Conservation (phyloP, 2,888 invertebrate genomes). For the Lasius platythorax region DNA sequence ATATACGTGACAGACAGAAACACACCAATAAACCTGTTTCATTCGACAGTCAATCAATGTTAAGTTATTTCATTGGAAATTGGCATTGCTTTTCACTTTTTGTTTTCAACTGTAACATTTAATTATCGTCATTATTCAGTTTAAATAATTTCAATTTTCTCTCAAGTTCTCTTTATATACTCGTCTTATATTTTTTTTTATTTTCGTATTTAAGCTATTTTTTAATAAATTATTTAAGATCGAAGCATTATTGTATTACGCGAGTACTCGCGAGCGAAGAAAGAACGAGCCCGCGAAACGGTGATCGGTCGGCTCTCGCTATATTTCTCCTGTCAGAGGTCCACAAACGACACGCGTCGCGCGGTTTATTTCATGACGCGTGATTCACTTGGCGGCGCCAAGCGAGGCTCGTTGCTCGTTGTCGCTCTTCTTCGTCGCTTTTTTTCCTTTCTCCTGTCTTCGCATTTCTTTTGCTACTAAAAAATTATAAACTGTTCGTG, state of each 20-base stretch:
- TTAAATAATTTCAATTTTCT: background rate
- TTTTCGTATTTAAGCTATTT: background rate
- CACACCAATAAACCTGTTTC: conserved; percentile 24
- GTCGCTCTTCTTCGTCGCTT: conserved; percentile 69
- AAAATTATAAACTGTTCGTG: background rate
- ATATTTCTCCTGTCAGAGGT: conserved; percentile 53
- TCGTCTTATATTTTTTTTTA: background rate
- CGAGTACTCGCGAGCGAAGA: conserved; percentile 1
- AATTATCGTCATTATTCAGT: background rate
- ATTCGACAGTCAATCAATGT: background rate
- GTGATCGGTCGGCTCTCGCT: conserved; percentile 36
- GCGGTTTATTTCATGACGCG: conserved; percentile 76
- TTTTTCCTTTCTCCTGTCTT: conserved; percentile 52
- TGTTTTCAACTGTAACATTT: background rate
- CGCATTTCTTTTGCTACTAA: conserved; percentile 18
- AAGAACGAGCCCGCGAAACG: conserved; percentile 45
- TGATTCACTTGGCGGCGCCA: conserved; percentile 79
- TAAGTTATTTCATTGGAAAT: background rate
- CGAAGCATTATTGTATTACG: background rate
- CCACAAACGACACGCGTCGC: conserved; percentile 50
- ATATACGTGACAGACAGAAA: conserved; percentile 31
- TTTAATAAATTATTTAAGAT: conserved; percentile 16
- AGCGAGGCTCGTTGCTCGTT: conserved; percentile 65
- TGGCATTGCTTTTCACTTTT: background rate
- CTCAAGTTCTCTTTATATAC: background rate